Evolutionary conservation across 2,888 invertebrate species (phyloP).

Genomic region (Chaetoderma sp.): DNA sequence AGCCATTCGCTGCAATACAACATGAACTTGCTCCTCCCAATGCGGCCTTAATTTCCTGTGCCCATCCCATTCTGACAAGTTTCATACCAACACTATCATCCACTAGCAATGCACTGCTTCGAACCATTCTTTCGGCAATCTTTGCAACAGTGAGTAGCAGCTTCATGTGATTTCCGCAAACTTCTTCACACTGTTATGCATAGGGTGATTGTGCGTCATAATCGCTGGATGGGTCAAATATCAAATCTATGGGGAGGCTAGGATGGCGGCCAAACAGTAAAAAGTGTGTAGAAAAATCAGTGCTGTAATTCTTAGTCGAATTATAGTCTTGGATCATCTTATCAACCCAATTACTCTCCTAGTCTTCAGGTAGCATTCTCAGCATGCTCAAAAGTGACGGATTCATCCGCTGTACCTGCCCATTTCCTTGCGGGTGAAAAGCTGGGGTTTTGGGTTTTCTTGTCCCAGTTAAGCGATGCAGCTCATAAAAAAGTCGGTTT

Average conservation of each 20-base stretch:
- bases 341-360: background rate
- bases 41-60: background rate
- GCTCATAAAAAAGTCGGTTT: background rate
- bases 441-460: too few species aligned
- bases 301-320: background rate
- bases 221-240: background rate
- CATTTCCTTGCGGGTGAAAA: too few species aligned
- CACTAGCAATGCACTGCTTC: background rate
- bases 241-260: background rate
- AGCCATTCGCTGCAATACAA: background rate
- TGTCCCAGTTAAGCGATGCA: background rate
- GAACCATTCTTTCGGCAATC: background rate
- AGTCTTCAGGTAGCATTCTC: background rate
- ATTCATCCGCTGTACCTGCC: background rate
- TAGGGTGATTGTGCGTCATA: background rate
- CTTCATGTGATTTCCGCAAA: background rate
- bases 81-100: background rate
- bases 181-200: background rate
- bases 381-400: background rate
- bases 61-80: too few species aligned
- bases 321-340: background rate
- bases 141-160: background rate
- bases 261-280: background rate
- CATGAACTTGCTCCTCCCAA: background rate
- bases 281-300: background rate